Base-by-base conservation (phyloP, 1,140 invertebrate genomes). In the Bombus terrestris region DNA sequence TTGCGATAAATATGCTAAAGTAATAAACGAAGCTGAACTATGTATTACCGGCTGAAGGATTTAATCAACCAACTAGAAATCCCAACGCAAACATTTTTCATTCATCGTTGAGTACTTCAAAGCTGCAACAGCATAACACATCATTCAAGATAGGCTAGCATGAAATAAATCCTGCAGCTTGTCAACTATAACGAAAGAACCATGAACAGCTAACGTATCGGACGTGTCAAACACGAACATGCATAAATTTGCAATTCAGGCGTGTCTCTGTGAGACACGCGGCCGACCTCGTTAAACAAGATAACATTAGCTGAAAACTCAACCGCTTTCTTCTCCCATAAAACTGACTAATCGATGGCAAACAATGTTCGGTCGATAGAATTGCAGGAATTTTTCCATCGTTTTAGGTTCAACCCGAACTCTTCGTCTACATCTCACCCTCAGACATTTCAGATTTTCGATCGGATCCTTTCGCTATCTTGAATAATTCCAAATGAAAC, bases 171-270 rank as follows among this genome's bases (percentile, higher is more conserved):
- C 74, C 35, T 28, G 32, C 28, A 37, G n/a, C 57, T 76, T 37
- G n/a, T 59, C 74, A 59, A 76, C 53, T 76, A 59, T 76, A 59
- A 76, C 53, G 47, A 59, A 59, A 37, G 32, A 35, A 39, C n/a
- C 12, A 59, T 59, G 59, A 35, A 76, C 74, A 76, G 8, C 35
- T 32, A 39, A 35, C 35, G 47, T 76, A 76, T 76, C 74, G 35
- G 28, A 53, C 74, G 74, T 59, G 74, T 76, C 74, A 76, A 76
- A 59, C 74, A 59, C 74, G 74, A 76, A 76, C 74, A 39, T 59
- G 53, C 74, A 76, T 76, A 76, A 76, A 76, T 76, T 76, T 76
- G 74, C 74, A 76, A 76, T 59, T 39, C 47, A 76, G 74, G 74
- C 53, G 74, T 76, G 74, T 39, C 74, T 28, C 53, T 76, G 13